Conservation (phyloP, 2,888 invertebrate species). For the Deroplatys truncata region DNA sequence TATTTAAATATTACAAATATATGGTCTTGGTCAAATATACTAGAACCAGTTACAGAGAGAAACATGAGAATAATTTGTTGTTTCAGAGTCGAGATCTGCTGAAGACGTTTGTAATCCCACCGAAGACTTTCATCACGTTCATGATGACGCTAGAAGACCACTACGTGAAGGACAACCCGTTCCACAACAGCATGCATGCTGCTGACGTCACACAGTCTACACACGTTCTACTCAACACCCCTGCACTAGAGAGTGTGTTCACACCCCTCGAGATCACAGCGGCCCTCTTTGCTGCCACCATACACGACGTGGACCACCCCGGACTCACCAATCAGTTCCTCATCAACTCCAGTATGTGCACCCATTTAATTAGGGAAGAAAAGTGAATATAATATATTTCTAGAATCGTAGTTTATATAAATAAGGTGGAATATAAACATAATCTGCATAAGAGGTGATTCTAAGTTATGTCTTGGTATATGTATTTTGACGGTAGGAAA, state of each 20-base stretch:
- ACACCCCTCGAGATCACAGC: conserved; percentile 94
- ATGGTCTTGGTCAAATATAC: too few species aligned
- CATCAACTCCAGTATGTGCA: conserved; percentile 82
- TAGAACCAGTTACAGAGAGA: too few species aligned
- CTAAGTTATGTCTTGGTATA: too few species aligned
- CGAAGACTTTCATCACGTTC: conserved; percentile 92
- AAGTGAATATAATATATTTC: too few species aligned
- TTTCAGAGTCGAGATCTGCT: conserved; percentile 75
- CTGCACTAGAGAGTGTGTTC: conserved; percentile 96
- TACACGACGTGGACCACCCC: conserved; percentile 99
- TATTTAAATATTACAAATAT: too few species aligned
- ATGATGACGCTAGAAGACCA: conserved; percentile 98
- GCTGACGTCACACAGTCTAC: conserved; percentile 98
- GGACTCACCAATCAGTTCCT: conserved; percentile 99
- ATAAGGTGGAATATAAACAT: background rate
- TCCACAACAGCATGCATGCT: conserved; percentile 98
- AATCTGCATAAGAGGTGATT: background rate
- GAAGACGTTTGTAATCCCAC: conserved; percentile 88
- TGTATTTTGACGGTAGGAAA: too few species aligned
- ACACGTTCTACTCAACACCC: conserved; percentile 91
- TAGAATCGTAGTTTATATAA: background rate
- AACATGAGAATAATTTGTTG: background rate
- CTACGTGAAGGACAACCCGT: conserved; percentile 96
- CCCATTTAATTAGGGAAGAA: background rate
- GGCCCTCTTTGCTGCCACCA: conserved; percentile 95